A percentile compares a stretch with the other conserved stretches of the same genome.
Conservation (phyloP, 2,888 invertebrate species). For the Philhelius pedissequus region DNA sequence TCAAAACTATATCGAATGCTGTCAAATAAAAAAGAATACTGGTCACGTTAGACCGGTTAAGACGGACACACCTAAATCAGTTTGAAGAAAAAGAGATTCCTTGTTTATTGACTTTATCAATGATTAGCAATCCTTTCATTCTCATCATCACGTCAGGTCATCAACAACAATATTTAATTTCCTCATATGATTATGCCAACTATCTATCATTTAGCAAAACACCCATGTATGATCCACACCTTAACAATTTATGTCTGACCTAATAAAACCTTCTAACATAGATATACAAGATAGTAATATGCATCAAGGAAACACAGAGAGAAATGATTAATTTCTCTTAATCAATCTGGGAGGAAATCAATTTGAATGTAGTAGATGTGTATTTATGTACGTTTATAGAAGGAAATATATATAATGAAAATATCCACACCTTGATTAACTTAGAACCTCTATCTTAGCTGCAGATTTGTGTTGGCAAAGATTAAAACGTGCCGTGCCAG, state of each 20-base stretch:
- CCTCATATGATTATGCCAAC: slow-evolving; percentile 16
- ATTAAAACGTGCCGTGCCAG: slow-evolving; percentile 6
- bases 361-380: slow-evolving; percentile 25
- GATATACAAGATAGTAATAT: not conserved
- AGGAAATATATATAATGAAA: slow-evolving; percentile 11
- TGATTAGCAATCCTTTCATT: not conserved
- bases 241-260: not conserved
- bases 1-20: not conserved
- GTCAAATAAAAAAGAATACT: no score
- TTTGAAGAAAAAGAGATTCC: not conserved
- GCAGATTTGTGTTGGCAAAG: slow-evolving; percentile 3
- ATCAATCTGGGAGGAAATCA: slow-evolving; percentile 44
- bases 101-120: not conserved
- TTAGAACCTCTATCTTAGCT: not conserved
- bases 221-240: not conserved
- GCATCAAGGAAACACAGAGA: not conserved
- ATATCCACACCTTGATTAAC: slow-evolving; percentile 42
- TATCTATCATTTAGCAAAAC: slow-evolving; percentile 8
- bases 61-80: not conserved
- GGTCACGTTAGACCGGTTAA: not conserved
- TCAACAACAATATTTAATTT: not conserved
- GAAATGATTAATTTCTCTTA: slow-evolving; percentile 56
- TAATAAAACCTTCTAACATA: no score
- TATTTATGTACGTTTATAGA: slow-evolving; percentile 4
- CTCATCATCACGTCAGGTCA: not conserved